Conservation (phyloP, 2,113 vertebrate species). For the Clarias batrachus region DNA sequence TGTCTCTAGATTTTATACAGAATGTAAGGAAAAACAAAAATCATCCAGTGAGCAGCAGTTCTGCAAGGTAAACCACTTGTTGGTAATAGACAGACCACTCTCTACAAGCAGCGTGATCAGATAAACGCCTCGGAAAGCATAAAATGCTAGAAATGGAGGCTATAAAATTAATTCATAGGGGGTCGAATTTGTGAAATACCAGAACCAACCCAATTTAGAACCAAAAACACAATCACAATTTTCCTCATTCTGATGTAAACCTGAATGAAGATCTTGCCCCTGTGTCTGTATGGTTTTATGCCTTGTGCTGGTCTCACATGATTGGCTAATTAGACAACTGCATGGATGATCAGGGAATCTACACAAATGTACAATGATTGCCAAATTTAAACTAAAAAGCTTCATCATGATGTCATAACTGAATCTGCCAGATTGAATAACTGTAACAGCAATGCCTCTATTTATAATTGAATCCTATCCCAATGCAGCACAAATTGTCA, state of each 20-base stretch:
- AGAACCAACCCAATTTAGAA: neutral
- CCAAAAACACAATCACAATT: neutral
- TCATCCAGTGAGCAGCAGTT: neutral
- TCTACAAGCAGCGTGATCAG: neutral
- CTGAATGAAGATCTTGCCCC: neutral
- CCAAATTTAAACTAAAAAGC: neutral
- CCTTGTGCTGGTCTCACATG: neutral
- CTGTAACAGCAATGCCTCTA: neutral
- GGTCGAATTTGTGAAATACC: neutral
- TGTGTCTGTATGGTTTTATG: too few relatives aligned
- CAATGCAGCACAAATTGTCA: too few relatives aligned
- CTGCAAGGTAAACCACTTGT: too few relatives aligned
- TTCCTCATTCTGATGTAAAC: neutral
- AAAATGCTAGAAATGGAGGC: neutral
- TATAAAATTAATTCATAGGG: neutral
- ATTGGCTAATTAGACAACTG: neutral
- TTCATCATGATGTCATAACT: neutral
- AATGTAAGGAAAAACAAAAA: neutral
- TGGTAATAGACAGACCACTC: too few relatives aligned
- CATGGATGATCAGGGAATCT: neutral
- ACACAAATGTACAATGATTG: neutral
- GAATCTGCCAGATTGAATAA: neutral
- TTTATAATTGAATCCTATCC: neutral
- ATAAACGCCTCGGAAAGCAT: neutral
- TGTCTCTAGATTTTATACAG: neutral